A percentile compares a stretch with the other conserved stretches of the same genome.
phyloP scores from a whole-genome alignment of 2,113 vertebrate genomes.

The Suncus etruscus region DNA sequence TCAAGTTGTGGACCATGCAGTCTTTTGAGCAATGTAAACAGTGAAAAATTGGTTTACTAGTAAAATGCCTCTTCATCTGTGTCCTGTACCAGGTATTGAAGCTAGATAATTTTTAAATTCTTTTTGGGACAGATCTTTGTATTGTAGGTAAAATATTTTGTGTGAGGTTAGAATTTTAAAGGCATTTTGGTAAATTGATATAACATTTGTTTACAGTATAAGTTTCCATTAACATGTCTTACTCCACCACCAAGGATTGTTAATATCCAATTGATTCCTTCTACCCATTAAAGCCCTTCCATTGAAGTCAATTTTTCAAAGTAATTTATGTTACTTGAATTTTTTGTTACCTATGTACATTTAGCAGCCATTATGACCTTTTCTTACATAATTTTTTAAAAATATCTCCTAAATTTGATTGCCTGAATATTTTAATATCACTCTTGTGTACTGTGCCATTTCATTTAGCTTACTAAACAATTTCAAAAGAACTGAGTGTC shows the following conservation, averaged over 20 bases:
- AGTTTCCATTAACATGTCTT: not conserved
- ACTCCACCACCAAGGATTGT: not conserved
- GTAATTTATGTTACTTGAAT: not conserved
- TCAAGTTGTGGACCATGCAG: not conserved
- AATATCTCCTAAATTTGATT: slow-evolving; percentile 44
- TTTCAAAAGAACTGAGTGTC: slow-evolving; percentile 54
- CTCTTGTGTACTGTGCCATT: slow-evolving; percentile 27
- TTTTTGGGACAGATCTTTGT: not conserved
- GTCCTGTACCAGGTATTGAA: not conserved
- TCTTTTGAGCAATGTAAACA: not conserved
- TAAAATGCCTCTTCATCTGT: not conserved
- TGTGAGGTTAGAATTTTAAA: slow-evolving; percentile 24
- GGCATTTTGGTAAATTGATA: not conserved
- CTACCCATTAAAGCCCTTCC: not conserved
- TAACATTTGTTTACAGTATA: not conserved
- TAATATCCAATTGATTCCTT: not conserved
- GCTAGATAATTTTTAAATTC: not conserved
- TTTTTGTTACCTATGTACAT: not conserved
- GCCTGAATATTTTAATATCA: slow-evolving; percentile 60
- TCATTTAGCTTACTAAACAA: slow-evolving; percentile 66
- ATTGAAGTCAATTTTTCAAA: slow-evolving; percentile 7
- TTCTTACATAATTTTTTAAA: not conserved
- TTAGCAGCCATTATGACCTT: not conserved
- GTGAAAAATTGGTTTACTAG: not conserved
- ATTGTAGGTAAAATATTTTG: not conserved